Percentiles rank a stretch among this genome's conserved stretches.
Conservation (phyloP, 23 tunicate species). For the Styela plicata region DNA sequence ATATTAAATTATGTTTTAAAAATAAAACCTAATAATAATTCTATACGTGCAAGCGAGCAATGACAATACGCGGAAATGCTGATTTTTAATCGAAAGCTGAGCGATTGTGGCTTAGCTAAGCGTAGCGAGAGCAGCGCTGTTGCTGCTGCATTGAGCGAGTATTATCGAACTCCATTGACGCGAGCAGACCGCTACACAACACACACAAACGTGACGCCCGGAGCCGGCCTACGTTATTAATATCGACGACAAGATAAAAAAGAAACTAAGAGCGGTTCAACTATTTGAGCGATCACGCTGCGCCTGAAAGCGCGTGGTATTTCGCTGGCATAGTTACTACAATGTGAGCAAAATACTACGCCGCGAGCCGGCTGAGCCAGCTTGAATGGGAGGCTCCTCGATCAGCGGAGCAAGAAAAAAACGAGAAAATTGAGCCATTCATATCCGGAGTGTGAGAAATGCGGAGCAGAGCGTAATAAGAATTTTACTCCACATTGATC, state of each 20-base stretch:
- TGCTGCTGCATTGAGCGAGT: neutral
- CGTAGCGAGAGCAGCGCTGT: neutral
- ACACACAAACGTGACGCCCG: conserved; percentile 19
- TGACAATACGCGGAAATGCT: neutral
- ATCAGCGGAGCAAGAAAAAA: conserved; percentile 1
- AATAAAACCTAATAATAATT: too few relatives aligned
- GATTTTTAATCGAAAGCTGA: neutral
- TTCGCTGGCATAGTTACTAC: conserved; percentile 9
- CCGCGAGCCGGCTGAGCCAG: neutral
- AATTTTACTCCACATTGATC: neutral
- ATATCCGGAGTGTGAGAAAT: conserved; percentile 38
- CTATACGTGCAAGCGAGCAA: too few relatives aligned
- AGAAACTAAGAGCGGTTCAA: conserved; percentile 1
- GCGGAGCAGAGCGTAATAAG: conserved; percentile 13
- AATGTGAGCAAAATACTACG: conserved; percentile 24
- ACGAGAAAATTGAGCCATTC: conserved; percentile 24
- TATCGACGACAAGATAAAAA: neutral
- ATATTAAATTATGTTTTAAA: too few relatives aligned
- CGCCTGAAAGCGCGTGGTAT: conserved; percentile 25
- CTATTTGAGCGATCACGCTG: conserved; percentile 1
- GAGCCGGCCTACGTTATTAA: conserved; percentile 6
- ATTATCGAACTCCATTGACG: conserved; percentile 13
- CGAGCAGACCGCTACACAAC: conserved; percentile 1
- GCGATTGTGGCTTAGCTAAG: neutral
- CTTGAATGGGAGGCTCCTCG: conserved; percentile 17